A percentile compares a stretch with the other conserved stretches of the same genome.
Conservation (phyloP, 2,888 invertebrate species). For the Tetanocera ferruginea region DNA sequence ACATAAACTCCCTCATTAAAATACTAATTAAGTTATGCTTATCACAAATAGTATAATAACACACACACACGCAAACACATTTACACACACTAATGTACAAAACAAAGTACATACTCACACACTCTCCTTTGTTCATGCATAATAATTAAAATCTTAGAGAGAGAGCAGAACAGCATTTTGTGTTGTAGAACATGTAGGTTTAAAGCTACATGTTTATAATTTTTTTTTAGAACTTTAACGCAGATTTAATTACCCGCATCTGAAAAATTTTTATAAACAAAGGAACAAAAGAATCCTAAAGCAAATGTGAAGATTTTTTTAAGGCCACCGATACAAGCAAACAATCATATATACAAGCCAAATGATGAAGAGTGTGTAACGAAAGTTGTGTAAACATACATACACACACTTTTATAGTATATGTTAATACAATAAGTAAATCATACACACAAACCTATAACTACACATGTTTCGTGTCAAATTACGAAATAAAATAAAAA, state of each 20-base stretch:
- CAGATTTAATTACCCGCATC: constrained; percentile 62
- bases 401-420: too few species aligned
- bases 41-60: constrained; percentile 3
- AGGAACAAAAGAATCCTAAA: not conserved
- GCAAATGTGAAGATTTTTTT: too few species aligned
- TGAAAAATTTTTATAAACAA: not conserved
- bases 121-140: not conserved
- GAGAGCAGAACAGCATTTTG: not conserved
- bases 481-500: not conserved
- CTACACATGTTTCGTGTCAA: not conserved
- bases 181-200: not conserved
- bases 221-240: constrained; percentile 30
- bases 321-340: too few species aligned
- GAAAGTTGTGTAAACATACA: too few species aligned
- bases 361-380: too few species aligned
- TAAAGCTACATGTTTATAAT: constrained; percentile 23
- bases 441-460: too few species aligned
- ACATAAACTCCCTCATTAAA: constrained; percentile 7
- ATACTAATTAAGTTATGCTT: constrained; percentile 20
- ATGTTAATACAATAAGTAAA: too few species aligned
- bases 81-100: not conserved
- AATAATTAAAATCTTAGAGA: not conserved
- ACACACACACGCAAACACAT: constrained; percentile 17
- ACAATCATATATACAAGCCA: too few species aligned
- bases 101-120: not conserved